Base-by-base conservation (phyloP, 2,888 invertebrate species). In the Tenthredo scrophulariae region DNA sequence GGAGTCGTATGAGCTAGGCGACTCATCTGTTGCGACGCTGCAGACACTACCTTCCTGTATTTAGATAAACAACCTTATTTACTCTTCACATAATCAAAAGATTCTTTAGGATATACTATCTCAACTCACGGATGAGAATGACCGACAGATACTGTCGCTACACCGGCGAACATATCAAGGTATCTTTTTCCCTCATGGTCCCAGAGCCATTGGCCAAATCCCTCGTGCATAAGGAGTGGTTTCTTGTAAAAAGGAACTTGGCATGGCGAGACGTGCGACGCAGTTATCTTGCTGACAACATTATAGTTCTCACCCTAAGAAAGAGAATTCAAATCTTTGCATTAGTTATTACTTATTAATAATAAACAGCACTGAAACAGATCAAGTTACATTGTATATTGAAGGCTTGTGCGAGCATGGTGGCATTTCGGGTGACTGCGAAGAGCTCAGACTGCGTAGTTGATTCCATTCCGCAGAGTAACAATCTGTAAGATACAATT, bases 71-170 rank as follows among this genome's bases (percentile, higher is more conserved):
- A 58, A 26, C 6, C 33, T 67, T 46, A 46, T 67, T 18, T 54
- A 65, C 6, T 33, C 43, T 75, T 40, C 15, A 67, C 33, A 10
- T 5, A 29, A 40, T 29, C 4, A 13, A 54, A 18, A 74, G 0
- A 62, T 40, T 67, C 37, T 79, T n/a, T 5, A 54, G 22, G 2
- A 13, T 79, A 15, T 15, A 10, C 10, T 37, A 9, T 10, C 46
- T 40, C 22, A 13, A 95, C 97, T 96, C 95, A 98, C 98, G 99
- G 99, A 94, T 99, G 99, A 92, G 98, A 98, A 93, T 99, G 99
- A 33, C 99, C 99, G 2, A 99, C 98, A 84, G 98, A 98, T 62
- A 99, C 98, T 0, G 99, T 99, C 22, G 98, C 99, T 89, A 99
- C 99, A 9, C 99, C 99, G 6, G 97, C 99, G 92, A 98, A 98